Evolutionary conservation across 2,797 vertebrate genomes (phyloP).

Genomic region (Rhyacichthys aspro): DNA sequence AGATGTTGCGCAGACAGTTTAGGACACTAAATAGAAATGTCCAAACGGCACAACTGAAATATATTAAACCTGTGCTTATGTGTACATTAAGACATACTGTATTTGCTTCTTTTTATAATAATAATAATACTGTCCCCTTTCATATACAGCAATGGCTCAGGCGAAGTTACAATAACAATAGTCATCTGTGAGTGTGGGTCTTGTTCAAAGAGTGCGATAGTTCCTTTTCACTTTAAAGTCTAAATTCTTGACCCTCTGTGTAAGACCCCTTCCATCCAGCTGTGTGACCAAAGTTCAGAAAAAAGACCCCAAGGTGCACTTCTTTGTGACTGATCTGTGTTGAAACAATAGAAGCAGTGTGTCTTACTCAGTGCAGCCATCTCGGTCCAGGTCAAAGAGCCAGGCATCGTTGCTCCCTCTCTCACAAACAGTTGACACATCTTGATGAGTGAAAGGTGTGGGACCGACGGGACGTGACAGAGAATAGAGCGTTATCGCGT

Average conservation of each 20-base stretch:
- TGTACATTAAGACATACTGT: too few relatives aligned
- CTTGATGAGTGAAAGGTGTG: slow-evolving; percentile 74
- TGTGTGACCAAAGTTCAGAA: slow-evolving; percentile 65
- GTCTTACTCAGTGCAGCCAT: slow-evolving; percentile 40
- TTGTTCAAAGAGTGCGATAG: slow-evolving; percentile 31
- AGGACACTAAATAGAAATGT: too few relatives aligned
- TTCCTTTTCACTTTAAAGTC: slow-evolving; percentile 26
- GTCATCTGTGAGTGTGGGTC: slow-evolving; percentile 3
- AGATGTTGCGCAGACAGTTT: too few relatives aligned
- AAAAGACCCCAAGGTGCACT: slow-evolving; percentile 62
- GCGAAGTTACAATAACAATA: neutral
- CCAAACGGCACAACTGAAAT: too few relatives aligned
- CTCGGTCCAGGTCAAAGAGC: slow-evolving; percentile 71
- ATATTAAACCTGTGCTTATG: too few relatives aligned
- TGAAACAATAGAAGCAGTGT: slow-evolving; percentile 72
- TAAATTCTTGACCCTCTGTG: slow-evolving; percentile 24
- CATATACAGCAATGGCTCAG: neutral
- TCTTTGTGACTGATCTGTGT: slow-evolving; percentile 70
- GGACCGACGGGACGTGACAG: slow-evolving; percentile 51
- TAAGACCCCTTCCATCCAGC: slow-evolving; percentile 39
- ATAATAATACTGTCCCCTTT: too few relatives aligned
- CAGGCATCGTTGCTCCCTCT: slow-evolving; percentile 58
- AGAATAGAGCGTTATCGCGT: slow-evolving; percentile 65
- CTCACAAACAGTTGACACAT: slow-evolving; percentile 79
- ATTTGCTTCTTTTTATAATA: too few relatives aligned